Evolutionary conservation across 2,888 invertebrate species (phyloP).

Genomic region (Cylindroiulus punctatus): DNA sequence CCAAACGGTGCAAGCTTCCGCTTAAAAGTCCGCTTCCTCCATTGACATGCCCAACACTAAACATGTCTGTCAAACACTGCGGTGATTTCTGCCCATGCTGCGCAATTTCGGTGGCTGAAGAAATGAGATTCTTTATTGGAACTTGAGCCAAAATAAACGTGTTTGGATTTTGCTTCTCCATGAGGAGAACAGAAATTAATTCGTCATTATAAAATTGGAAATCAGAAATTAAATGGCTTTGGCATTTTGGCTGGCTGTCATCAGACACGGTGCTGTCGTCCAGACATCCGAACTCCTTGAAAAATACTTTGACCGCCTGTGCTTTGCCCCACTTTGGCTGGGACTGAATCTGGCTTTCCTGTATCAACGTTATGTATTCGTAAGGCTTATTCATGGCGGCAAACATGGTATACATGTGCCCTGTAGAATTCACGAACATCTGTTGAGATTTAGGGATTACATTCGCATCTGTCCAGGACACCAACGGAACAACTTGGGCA

Average conservation of each 20-base stretch:
- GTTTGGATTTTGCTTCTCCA: slow-evolving; percentile 61
- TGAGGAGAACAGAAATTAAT: slow-evolving; percentile 64
- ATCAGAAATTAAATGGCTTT: slow-evolving; percentile 62
- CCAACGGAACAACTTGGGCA: slow-evolving; percentile 2
- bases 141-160: slow-evolving; percentile 63
- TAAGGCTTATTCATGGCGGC: slow-evolving; percentile 52
- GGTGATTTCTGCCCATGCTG: slow-evolving; percentile 43
- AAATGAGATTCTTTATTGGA: slow-evolving; percentile 59
- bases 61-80: slow-evolving; percentile 50
- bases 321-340: background rate
- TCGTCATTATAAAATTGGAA: slow-evolving; percentile 64
- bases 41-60: slow-evolving; percentile 44
- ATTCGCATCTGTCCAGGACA: background rate
- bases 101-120: background rate
- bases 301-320: slow-evolving; percentile 50
- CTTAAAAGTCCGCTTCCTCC: slow-evolving; percentile 56
- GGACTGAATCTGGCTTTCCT: background rate
- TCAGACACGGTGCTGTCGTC: background rate
- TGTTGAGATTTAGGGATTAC: slow-evolving; percentile 55
- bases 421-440: slow-evolving; percentile 42
- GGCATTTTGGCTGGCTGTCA: background rate
- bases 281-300: slow-evolving; percentile 51
- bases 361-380: slow-evolving; percentile 52
- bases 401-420: slow-evolving; percentile 57
- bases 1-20: slow-evolving; percentile 61